Evolutionary conservation across 2,888 invertebrate species (phyloP).

Genomic region (Perdita meconis): DNA sequence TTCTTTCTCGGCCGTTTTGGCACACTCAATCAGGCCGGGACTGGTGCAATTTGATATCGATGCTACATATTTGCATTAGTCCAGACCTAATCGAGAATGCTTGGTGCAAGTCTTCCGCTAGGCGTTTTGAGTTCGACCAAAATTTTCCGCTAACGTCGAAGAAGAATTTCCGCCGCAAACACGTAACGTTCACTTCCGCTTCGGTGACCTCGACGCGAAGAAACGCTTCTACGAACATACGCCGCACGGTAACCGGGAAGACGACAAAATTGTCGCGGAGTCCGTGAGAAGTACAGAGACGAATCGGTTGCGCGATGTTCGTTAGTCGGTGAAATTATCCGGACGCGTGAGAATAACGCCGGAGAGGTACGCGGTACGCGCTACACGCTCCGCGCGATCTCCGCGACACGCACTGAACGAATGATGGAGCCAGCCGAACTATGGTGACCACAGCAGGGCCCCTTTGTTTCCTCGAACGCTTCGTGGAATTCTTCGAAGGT

Average conservation of each 20-base stretch:
- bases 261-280: background rate
- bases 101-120: background rate
- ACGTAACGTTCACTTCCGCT: constrained; percentile 12
- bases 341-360: constrained; percentile 48
- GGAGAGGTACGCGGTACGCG: constrained; percentile 25
- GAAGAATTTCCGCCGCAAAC: background rate
- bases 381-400: too few species aligned
- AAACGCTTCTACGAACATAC: background rate
- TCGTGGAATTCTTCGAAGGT: constrained; percentile 72
- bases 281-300: background rate
- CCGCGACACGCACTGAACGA: constrained; percentile 61
- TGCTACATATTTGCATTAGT: constrained; percentile 84
- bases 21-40: constrained; percentile 84
- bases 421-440: constrained; percentile 58
- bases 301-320: background rate
- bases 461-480: constrained; percentile 71
- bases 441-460: constrained; percentile 55
- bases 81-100: constrained; percentile 81
- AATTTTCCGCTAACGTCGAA: background rate
- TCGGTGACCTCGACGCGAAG: constrained; percentile 13
- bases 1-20: constrained; percentile 61
- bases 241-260: background rate
- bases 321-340: constrained; percentile 27
- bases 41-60: constrained; percentile 85
- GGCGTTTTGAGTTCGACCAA: background rate